Conservation (phyloP, 2,888 invertebrate genomes). For the Zaprionus obscuricornis region DNA sequence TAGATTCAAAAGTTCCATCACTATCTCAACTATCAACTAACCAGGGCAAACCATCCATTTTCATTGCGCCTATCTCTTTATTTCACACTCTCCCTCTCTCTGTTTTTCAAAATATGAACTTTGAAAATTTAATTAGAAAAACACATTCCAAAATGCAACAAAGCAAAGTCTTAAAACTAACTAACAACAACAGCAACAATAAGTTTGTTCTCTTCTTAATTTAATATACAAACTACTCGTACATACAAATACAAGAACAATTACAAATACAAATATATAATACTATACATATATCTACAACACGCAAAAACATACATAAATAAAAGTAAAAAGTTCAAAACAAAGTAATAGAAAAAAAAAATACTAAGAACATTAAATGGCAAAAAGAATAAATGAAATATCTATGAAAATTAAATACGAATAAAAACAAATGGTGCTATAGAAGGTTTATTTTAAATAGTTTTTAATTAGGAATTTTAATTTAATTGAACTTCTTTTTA, state of each 20-base stretch:
- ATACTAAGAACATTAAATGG: constrained; percentile 27
- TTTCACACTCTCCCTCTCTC: no score
- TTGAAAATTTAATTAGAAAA: constrained; percentile 66
- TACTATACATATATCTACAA: no score
- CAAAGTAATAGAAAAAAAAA: constrained; percentile 46
- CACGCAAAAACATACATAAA: no score
- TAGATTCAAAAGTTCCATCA: constrained; percentile 18
- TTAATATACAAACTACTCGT: constrained; percentile 18
- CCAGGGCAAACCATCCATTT: constrained; percentile 7
- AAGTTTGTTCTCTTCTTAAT: constrained; percentile 54
- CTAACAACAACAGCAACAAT: constrained; percentile 43
- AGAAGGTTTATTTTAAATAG: constrained; percentile 79
- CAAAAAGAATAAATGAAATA: constrained; percentile 37
- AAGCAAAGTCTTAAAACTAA: constrained; percentile 73
- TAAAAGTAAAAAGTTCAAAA: no score
- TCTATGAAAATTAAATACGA: constrained; percentile 70
- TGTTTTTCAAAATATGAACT: constrained; percentile 20
- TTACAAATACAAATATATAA: no score
- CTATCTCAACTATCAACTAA: constrained; percentile 7
- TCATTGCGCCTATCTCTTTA: constrained; percentile 21
- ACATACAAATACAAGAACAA: constrained; percentile 2
- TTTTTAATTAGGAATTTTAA: constrained; percentile 58
- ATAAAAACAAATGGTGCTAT: constrained; percentile 78
- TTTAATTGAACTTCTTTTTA: constrained; percentile 39
- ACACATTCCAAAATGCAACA: constrained; percentile 79